Base-by-base conservation (phyloP, 1,140 invertebrate species). In the Bombus sibiricus region DNA sequence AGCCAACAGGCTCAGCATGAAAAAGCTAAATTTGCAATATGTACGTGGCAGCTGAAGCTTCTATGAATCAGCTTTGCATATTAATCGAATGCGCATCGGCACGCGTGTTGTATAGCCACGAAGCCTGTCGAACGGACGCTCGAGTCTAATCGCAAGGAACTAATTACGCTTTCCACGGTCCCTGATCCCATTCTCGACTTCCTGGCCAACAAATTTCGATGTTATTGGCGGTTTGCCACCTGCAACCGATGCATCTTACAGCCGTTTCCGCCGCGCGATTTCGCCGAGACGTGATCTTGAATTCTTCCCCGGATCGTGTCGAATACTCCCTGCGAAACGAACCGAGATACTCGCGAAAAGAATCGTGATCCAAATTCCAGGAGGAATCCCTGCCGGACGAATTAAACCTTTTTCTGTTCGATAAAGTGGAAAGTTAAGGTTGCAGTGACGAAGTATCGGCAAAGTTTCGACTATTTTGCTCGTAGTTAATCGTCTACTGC, bases 211-310 rank as follows among this genome's bases (percentile, higher is more conserved):
- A 86, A 89, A 64, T 75, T 79, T 79, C 74, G 41, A 81, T 87
- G 89, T 85, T 91, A 91, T 88, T 90, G 85, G 90, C 89, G 90
- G 90, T 89, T 89, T 81, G 80, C 87, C 81, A 84, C 81, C 78
- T 77, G 62, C 79, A 75, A 34, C 78, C 66, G 72, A 88, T 85
- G 84, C 85, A 85, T 62, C 89, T 86, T 88, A 81, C 78, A 76
- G 83, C 71, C 83, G 83, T 37, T 37, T 68, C 32, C 32, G 34
- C 3, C 0, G 18, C 66, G 32, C 81, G 69, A 69, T 39, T 10
- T 89, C 87, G 34, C 68, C 59, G 75, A 69, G 53, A 80, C 59
- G 77, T 71, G 41, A 53, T 71, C 69, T 66, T 59, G 47, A 37
- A 53, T 76, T 86, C 79, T 83, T 84, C 73, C 72, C 62, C 64